Evolutionary conservation across 2,888 invertebrate genomes (phyloP), one percentile per base, ranked within the genome.

Genomic region (Drosophila tripunctata): DNA sequence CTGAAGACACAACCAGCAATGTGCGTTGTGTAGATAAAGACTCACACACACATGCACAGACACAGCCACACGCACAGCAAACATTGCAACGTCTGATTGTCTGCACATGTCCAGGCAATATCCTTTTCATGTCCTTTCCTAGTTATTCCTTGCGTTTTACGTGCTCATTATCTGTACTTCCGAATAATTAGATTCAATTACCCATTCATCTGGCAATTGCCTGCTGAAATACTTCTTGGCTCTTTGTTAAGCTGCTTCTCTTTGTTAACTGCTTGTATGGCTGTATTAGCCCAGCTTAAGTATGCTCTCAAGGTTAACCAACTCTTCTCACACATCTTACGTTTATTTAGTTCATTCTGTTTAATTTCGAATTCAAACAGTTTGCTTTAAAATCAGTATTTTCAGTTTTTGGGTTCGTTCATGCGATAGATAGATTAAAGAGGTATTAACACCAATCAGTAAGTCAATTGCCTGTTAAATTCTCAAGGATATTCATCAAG

Each of bases 171-270:
- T 68, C 65, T 68, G 64, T 27, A 70, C 84, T 79, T 83, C 80
- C 87, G 84, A 79, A 74, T 87, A 81, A 81, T 81, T 81, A 81
- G 77, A 83, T 86, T 83, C 87, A 81, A 83, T 81, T 81, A 80
- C 84, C 61, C 70, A 62, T 58, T 67, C 57, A 38, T 36, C 52
- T 54, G 41, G 10, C 27, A 17, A 41, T 44, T 43, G 36, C 27
- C 36, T 24, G 35, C 50, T 38, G n/a, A n/a, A n/a, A 61, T 50
- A 62, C 47, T 45, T 48, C 36, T 44, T 31, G 50, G 35, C 35
- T 48, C 48, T 54, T 58, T 55, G 31, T 33, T 35, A 15, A 12
- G 1, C 4, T 4, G 1, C 17, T 5, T 8, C 15, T n/a, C 4
- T 6, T 15, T 2, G 5, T 7, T 10, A 14, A 7, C 10, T 10